Evolutionary conservation across 2,113 vertebrate species (phyloP).

Genomic region (Cynocephalus volans): DNA sequence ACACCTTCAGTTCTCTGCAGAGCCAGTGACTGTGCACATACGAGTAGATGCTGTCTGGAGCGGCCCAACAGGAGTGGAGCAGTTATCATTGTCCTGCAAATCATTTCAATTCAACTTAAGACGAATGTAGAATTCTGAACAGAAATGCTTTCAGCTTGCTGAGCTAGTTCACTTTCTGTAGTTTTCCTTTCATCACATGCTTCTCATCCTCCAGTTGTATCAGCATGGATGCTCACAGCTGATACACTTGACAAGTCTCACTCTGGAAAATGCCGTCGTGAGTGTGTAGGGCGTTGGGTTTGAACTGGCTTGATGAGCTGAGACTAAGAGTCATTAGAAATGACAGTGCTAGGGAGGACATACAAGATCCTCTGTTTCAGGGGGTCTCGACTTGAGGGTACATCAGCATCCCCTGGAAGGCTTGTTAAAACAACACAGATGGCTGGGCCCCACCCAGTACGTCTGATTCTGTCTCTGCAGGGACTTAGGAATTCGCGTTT

Average conservation of each 20-base stretch:
- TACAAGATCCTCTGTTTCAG: not conserved
- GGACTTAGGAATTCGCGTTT: slow-evolving; percentile 2
- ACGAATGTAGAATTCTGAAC: not conserved
- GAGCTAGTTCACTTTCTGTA: not conserved
- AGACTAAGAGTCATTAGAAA: not conserved
- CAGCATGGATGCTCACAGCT: not conserved
- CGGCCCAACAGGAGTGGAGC: not conserved
- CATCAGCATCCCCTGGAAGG: not conserved
- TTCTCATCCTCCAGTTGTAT: slow-evolving; percentile 9
- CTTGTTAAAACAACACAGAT: not conserved
- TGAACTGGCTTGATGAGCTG: not conserved
- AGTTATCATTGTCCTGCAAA: not conserved
- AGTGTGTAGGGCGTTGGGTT: not conserved
- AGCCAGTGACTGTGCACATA: not conserved
- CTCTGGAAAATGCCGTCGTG: not conserved
- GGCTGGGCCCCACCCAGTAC: not conserved
- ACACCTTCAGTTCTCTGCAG: not conserved
- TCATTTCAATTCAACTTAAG: slow-evolving; percentile 13
- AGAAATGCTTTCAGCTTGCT: not conserved
- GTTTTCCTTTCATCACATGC: not conserved
- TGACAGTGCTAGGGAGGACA: not conserved
- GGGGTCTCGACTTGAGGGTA: not conserved
- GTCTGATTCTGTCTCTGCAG: not conserved
- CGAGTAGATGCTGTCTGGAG: not conserved
- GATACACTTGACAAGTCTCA: not conserved